Conservation (phyloP, 2,797 vertebrate genomes). For the Hemitrygon akajei region DNA sequence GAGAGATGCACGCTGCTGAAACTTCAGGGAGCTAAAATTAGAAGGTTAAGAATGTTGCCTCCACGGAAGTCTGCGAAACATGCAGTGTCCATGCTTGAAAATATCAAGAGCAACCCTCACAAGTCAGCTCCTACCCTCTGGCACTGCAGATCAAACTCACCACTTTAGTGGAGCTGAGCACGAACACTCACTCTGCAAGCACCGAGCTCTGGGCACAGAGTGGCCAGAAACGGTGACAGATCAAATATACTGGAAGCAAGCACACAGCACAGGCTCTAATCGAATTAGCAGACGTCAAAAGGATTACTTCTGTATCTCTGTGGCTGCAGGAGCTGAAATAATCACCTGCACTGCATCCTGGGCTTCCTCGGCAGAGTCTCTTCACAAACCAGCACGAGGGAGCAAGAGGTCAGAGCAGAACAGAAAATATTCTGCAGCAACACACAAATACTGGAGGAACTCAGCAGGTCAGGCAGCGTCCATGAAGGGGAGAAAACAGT, state of each 20-base stretch:
- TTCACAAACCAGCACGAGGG: neutral
- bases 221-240: neutral
- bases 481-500: too few relatives aligned
- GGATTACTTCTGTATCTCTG: neutral
- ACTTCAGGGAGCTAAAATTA: neutral
- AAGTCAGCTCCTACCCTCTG: neutral
- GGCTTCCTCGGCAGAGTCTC: neutral
- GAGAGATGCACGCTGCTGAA: neutral
- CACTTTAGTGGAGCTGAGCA: neutral
- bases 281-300: constrained; percentile 3
- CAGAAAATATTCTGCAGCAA: too few relatives aligned
- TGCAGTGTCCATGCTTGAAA: neutral
- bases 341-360: neutral
- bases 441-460: too few relatives aligned
- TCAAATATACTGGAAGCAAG: neutral
- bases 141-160: neutral
- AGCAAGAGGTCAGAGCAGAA: neutral
- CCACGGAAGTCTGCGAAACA: neutral
- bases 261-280: neutral
- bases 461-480: too few relatives aligned
- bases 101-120: neutral
- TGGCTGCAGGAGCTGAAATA: neutral
- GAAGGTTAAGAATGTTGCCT: neutral
- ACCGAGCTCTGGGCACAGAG: neutral
- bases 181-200: neutral